These are phyloP conservation scores for Caenorhabditis zanzibari DNA, from an alignment of 2,888 invertebrate species.

Conservation along the genomic window DNA sequence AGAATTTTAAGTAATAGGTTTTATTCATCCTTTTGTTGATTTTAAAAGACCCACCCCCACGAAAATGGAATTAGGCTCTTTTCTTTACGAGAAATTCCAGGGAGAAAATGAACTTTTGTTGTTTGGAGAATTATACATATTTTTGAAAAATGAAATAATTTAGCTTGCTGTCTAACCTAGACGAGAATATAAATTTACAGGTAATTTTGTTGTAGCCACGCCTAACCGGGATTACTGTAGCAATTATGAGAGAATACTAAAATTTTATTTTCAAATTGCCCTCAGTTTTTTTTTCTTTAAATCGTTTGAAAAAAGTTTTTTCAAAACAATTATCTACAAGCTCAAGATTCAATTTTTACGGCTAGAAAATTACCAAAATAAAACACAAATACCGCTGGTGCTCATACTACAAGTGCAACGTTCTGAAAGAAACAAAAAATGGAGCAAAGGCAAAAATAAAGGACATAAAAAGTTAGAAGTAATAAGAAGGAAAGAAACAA, in stretches of 20 bases:
- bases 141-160: no score
- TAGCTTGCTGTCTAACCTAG: no score
- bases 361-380: not conserved
- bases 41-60: not conserved
- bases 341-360: not conserved
- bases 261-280: no score
- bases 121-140: not conserved
- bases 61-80: slow-evolving; percentile 8
- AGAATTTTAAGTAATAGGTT: slow-evolving; percentile 17
- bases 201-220: not conserved
- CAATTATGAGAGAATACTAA: not conserved
- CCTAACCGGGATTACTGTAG: not conserved
- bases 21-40: not conserved
- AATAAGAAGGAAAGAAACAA: slow-evolving; percentile 20
- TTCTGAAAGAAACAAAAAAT: slow-evolving; percentile 8
- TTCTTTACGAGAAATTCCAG: not conserved
- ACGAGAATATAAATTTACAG: not conserved
- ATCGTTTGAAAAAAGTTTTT: not conserved
- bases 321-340: not conserved
- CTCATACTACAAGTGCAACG: not conserved
- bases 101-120: not conserved
- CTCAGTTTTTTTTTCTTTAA: not conserved
- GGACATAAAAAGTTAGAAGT: slow-evolving; percentile 29
- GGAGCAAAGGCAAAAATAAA: slow-evolving; percentile 7
- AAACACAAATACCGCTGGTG: not conserved